Evolutionary conservation across 2,888 invertebrate genomes (phyloP).

Genomic region (Muschampia plurimacula): DNA sequence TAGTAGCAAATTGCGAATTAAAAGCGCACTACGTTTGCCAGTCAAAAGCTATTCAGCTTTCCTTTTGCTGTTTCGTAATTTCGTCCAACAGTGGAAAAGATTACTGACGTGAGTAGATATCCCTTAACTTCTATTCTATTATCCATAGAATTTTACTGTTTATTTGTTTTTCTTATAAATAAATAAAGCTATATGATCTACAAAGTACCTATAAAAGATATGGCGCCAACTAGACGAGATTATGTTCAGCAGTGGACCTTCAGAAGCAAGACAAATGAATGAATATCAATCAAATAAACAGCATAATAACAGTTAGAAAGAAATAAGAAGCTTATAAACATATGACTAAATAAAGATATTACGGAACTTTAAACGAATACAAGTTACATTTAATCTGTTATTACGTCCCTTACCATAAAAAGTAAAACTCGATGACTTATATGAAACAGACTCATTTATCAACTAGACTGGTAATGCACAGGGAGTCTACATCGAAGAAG

Average conservation of each 20-base stretch:
- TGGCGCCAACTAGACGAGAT: constrained; percentile 34
- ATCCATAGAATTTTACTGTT: too few relatives aligned
- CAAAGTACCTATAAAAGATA: too few relatives aligned
- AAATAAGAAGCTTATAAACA: background rate
- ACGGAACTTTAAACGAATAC: constrained; percentile 14
- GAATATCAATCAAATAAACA: constrained; percentile 1
- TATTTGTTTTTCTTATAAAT: too few relatives aligned
- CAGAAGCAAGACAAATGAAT: background rate
- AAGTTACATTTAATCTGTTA: constrained; percentile 26
- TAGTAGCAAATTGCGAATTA: too few relatives aligned
- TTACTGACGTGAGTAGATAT: too few relatives aligned
- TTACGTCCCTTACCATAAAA: constrained; percentile 32
- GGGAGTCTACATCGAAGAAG: constrained; percentile 5
- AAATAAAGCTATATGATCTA: too few relatives aligned
- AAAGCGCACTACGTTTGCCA: too few relatives aligned
- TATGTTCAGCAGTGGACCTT: background rate
- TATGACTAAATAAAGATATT: constrained; percentile 1
- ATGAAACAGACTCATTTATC: constrained; percentile 30
- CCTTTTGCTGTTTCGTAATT: too few relatives aligned
- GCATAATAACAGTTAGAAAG: background rate
- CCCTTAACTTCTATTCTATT: too few relatives aligned
- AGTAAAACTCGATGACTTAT: constrained; percentile 15
- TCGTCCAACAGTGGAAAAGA: too few relatives aligned
- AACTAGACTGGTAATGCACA: background rate
- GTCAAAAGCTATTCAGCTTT: too few relatives aligned